phyloP scores from a whole-genome alignment of 2,888 invertebrate species.

The Sarcophaga carnaria region DNA sequence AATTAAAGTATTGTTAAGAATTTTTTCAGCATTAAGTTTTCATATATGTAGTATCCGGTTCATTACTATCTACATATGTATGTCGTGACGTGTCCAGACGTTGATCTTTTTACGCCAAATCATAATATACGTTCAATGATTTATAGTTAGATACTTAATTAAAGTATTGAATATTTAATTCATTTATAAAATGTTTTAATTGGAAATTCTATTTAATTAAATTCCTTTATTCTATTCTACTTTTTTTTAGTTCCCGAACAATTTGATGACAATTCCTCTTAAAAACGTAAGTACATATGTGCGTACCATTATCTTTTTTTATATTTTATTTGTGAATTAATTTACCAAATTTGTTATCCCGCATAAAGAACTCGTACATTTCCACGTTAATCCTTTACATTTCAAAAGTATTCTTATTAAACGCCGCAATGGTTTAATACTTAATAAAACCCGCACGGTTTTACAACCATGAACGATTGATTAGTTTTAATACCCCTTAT shows the following conservation, averaged over 20 bases:
- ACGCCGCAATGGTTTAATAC: not conserved
- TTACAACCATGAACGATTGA: not conserved
- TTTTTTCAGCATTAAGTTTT: too few relatives aligned
- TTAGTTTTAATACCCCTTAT: not conserved
- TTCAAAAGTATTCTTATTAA: not conserved
- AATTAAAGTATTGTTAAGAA: too few relatives aligned
- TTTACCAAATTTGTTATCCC: not conserved
- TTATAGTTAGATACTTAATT: too few relatives aligned
- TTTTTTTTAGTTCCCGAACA: not conserved
- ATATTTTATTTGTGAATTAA: not conserved
- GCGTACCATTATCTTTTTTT: not conserved
- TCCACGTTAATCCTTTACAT: not conserved
- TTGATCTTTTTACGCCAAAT: too few relatives aligned
- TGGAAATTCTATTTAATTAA: too few relatives aligned
- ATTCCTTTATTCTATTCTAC: too few relatives aligned
- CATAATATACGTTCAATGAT: too few relatives aligned
- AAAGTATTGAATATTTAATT: too few relatives aligned
- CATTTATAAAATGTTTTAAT: too few relatives aligned
- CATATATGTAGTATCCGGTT: too few relatives aligned
- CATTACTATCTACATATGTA: too few relatives aligned
- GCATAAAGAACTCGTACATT: not conserved
- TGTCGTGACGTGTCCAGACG: too few relatives aligned
- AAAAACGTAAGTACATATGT: not conserved
- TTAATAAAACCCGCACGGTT: conserved; percentile 58
- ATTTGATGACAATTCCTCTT: not conserved